These are phyloP conservation scores for Monoplex corrugatus DNA, from an alignment of 2,888 invertebrate species.

Conservation along the genomic window DNA sequence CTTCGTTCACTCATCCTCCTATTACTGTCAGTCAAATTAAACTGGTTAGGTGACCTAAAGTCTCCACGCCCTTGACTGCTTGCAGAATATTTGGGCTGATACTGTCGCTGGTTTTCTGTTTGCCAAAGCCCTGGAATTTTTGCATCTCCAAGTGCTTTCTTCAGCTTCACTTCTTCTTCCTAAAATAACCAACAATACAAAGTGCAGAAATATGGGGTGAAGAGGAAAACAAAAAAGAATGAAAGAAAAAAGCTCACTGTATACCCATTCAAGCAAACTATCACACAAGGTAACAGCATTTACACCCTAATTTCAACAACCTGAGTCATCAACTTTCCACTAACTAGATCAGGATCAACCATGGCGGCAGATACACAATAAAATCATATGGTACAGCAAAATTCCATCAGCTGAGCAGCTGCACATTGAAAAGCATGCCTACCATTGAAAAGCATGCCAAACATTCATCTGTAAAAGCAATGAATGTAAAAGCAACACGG, in stretches of 20 bases:
- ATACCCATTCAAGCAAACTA: no score
- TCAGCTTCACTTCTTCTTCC: neutral
- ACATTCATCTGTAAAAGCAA: no score
- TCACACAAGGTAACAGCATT: no score
- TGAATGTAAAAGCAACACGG: no score
- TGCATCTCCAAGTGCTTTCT: neutral
- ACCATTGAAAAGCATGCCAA: no score
- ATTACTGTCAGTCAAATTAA: no score
- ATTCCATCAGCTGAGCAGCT: neutral
- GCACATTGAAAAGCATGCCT: neutral
- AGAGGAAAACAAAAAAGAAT: neutral
- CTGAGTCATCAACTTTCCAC: no score
- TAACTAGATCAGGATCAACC: no score
- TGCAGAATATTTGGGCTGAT: neutral
- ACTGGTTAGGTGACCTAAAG: no score
- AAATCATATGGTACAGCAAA: neutral
- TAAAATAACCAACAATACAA: conserved; percentile 32
- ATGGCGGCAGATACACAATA: no score
- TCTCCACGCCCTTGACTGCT: neutral
- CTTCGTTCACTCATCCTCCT: no score
- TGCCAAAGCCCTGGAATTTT: neutral
- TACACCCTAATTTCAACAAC: no score
- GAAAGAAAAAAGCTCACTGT: neutral
- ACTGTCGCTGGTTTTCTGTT: neutral
- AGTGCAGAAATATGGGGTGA: neutral